Evolutionary conservation across 2,113 vertebrate genomes (phyloP).

Genomic region (Vicugna pacos): DNA sequence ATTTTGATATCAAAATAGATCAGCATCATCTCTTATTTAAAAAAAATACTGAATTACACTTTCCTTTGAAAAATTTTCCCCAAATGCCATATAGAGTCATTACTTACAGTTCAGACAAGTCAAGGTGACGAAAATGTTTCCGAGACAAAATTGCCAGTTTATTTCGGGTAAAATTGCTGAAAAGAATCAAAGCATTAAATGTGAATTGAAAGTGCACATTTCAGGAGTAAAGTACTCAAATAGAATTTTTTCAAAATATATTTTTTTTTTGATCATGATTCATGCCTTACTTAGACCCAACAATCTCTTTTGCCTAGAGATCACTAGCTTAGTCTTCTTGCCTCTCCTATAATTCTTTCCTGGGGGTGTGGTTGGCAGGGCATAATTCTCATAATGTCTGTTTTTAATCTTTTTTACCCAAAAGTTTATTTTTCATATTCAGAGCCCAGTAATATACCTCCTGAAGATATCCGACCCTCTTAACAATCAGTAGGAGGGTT

Average conservation of each 20-base stretch:
- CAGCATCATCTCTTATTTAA: neutral
- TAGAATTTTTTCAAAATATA: neutral
- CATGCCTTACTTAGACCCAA: neutral
- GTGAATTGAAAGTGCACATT: conserved; percentile 63
- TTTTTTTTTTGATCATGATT: neutral
- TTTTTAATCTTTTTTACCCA: conserved; percentile 23
- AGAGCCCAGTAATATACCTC: neutral
- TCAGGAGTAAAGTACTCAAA: conserved; percentile 53
- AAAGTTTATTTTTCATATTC: neutral
- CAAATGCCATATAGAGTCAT: conserved; percentile 54
- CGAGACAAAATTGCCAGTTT: conserved; percentile 95
- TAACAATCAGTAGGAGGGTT: conserved; percentile 21
- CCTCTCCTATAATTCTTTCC: neutral
- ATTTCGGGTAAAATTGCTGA: conserved; percentile 97
- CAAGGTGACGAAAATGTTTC: conserved; percentile 95
- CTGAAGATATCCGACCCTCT: neutral
- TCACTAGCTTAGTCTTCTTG: neutral
- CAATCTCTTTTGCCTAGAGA: neutral
- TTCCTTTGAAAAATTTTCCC: neutral
- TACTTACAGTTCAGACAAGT: conserved; percentile 97
- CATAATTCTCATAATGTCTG: neutral
- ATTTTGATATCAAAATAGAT: conserved; percentile 47
- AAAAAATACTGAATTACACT: conserved; percentile 28
- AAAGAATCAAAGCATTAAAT: conserved; percentile 82
- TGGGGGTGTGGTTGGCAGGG: accelerated